phyloP scores from a whole-genome alignment of 2,888 invertebrate genomes.

The Branchinecta sandiegonensis region DNA sequence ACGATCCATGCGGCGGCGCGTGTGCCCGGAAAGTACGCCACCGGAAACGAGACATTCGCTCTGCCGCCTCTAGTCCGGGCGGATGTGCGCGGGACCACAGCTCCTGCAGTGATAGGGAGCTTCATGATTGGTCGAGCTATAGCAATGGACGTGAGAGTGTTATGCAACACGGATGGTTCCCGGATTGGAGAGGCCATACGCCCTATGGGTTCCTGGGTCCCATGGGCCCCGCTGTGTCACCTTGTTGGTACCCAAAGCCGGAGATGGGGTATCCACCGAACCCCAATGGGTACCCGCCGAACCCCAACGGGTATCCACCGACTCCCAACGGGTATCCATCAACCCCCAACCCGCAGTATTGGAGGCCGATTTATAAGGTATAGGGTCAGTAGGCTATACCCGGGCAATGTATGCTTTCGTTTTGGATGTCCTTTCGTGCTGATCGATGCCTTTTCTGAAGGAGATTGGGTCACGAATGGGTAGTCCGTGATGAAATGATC shows the following conservation, averaged over 20 bases:
- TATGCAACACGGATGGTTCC: not conserved
- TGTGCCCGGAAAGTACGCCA: not conserved
- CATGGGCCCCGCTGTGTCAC: slow-evolving; percentile 11
- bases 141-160: not conserved
- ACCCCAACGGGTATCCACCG: not conserved
- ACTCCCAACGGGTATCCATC: not conserved
- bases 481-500: too few relatives aligned
- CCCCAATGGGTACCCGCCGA: not conserved
- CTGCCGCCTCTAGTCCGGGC: slow-evolving; percentile 6
- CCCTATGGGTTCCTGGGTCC: slow-evolving; percentile 6
- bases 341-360: not conserved
- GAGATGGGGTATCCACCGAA: slow-evolving; percentile 10
- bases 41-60: slow-evolving; percentile 3
- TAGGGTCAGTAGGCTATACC: not conserved
- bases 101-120: not conserved
- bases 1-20: not conserved
- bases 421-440: too few relatives aligned
- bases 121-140: slow-evolving; percentile 15
- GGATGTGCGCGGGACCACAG: not conserved
- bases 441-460: too few relatives aligned
- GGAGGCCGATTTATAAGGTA: slow-evolving; percentile 14
- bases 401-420: too few relatives aligned
- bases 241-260: slow-evolving; percentile 9
- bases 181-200: slow-evolving; percentile 2
- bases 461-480: too few relatives aligned